phyloP scores from a whole-genome alignment of 1,140 invertebrate species.

The Amyelois transitella region DNA sequence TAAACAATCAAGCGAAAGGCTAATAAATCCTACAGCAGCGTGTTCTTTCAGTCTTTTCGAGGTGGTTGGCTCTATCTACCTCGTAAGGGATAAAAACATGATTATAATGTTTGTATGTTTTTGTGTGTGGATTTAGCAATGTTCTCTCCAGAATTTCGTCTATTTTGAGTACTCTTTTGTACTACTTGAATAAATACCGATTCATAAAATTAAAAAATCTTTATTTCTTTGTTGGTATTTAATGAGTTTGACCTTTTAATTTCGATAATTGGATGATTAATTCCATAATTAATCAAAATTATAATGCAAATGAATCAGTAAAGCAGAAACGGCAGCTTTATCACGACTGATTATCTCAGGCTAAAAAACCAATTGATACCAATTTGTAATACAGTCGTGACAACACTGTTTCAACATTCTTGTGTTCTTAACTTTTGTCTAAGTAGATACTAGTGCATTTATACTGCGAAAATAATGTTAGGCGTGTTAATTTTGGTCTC shows the following conservation, averaged over 20 bases:
- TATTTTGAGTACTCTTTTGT: too few species aligned
- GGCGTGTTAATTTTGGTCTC: neutral
- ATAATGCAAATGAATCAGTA: neutral
- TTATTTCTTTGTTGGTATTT: too few species aligned
- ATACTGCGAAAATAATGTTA: neutral
- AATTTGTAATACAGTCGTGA: neutral
- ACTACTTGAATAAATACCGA: too few species aligned
- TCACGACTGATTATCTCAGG: neutral
- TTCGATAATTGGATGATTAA: neutral
- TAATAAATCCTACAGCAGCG: too few species aligned
- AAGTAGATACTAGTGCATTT: neutral
- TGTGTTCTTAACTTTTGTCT: neutral
- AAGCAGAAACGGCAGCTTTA: neutral
- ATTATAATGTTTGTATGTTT: too few species aligned
- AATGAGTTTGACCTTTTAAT: neutral
- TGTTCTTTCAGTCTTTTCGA: too few species aligned
- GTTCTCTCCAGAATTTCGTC: too few species aligned
- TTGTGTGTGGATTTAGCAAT: too few species aligned
- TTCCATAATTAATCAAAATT: neutral
- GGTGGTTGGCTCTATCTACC: too few species aligned
- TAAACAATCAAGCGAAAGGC: too few species aligned
- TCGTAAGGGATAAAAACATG: too few species aligned
- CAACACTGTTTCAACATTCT: neutral
- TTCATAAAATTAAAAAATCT: too few species aligned
- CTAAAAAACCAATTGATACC: neutral